Conservation (phyloP, 2,888 invertebrate genomes). For the Aphodius granarius region DNA sequence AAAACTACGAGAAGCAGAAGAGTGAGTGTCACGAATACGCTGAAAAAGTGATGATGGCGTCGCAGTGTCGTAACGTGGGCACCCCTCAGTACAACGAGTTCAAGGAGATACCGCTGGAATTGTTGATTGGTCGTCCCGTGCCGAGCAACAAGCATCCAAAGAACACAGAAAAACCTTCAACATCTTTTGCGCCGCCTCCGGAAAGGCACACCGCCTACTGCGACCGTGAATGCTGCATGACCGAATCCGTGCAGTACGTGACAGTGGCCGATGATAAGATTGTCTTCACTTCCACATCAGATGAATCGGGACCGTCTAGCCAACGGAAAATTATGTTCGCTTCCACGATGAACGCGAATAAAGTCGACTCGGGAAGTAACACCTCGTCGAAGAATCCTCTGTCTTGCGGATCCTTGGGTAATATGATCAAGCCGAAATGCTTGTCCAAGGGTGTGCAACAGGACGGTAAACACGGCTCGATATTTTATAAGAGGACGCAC, state of each 20-base stretch:
- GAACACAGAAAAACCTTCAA: neutral
- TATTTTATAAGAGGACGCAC: neutral
- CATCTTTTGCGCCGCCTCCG: neutral
- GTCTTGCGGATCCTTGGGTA: neutral
- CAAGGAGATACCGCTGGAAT: slow-evolving; percentile 37
- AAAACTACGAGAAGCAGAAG: slow-evolving; percentile 26
- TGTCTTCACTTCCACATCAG: neutral
- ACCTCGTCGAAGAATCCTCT: neutral
- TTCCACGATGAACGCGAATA: neutral
- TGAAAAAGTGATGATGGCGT: slow-evolving; percentile 34
- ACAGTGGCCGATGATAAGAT: slow-evolving; percentile 10
- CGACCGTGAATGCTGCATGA: neutral
- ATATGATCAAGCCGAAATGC: neutral
- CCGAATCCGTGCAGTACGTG: neutral
- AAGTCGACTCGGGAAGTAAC: neutral
- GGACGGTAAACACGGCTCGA: neutral
- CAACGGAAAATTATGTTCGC: neutral
- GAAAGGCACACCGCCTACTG: neutral
- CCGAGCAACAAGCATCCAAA: neutral
- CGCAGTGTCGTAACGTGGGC: slow-evolving; percentile 33
- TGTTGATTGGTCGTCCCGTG: slow-evolving; percentile 31
- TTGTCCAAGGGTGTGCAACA: neutral
- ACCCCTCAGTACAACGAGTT: slow-evolving; percentile 34
- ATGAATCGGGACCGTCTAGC: neutral
- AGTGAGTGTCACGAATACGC: slow-evolving; percentile 34